Conservation (phyloP, 2,888 invertebrate species). For the Trichogramma evanescens region DNA sequence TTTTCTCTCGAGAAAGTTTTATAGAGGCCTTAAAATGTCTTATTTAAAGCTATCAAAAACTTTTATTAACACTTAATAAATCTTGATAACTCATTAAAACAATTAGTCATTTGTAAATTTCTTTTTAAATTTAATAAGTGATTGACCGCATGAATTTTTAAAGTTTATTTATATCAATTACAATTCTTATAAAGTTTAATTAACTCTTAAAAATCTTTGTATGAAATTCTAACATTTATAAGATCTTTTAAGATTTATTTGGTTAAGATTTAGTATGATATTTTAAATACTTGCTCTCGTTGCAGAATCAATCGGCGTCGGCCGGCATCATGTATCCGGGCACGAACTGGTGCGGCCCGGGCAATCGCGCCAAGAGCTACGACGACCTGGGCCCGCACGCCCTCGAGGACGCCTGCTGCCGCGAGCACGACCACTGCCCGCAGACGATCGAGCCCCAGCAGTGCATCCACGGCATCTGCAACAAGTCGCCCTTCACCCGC, state of each 20-base stretch:
- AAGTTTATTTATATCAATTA: too few species aligned
- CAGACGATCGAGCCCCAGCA: conserved; percentile 55
- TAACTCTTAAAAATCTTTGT: too few species aligned
- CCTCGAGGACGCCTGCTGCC: conserved; percentile 65
- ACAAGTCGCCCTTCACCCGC: conserved; percentile 61
- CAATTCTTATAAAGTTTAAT: too few species aligned
- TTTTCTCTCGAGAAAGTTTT: too few species aligned
- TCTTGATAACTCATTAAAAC: background rate
- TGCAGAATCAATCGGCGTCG: conserved; percentile 34
- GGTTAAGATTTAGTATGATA: too few species aligned
- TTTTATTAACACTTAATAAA: background rate
- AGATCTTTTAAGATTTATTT: too few species aligned
- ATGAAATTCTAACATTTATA: too few species aligned
- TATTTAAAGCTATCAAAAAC: background rate
- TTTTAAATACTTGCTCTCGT: background rate
- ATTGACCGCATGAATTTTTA: too few species aligned
- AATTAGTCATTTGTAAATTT: too few species aligned
- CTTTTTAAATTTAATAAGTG: too few species aligned
- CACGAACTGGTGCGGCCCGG: conserved; percentile 75
- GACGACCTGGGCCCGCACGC: conserved; percentile 59
- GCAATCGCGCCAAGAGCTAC: conserved; percentile 56
- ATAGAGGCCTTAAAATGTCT: too few species aligned
- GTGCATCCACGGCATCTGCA: conserved; percentile 61
- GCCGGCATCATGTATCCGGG: conserved; percentile 52
- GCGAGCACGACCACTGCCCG: conserved; percentile 68